Evolutionary conservation across 2,888 invertebrate genomes (phyloP).

Genomic region (Beris morrisii): DNA sequence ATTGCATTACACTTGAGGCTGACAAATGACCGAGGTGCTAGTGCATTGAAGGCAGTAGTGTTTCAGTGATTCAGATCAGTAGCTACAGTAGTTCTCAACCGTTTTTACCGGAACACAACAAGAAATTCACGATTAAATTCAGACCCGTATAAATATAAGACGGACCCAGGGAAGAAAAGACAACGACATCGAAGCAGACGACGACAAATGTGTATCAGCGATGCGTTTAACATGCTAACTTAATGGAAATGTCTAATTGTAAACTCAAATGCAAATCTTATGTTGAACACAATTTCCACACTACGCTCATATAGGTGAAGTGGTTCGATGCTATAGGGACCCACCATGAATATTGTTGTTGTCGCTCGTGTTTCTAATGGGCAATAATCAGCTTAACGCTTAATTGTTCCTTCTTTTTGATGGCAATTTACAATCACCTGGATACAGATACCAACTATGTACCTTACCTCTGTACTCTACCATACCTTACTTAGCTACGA

Average conservation of each 20-base stretch:
- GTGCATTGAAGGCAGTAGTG: neutral
- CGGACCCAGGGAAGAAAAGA: too few species aligned
- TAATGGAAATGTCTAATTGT: slow-evolving; percentile 45
- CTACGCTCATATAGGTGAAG: slow-evolving; percentile 29
- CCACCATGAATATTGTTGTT: slow-evolving; percentile 24
- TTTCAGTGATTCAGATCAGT: slow-evolving; percentile 15
- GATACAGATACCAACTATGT: neutral
- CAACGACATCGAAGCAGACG: neutral
- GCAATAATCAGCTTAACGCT: slow-evolving; percentile 22
- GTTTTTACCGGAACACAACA: neutral
- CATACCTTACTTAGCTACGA: too few species aligned
- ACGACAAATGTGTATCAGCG: slow-evolving; percentile 29
- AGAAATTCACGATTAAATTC: too few species aligned
- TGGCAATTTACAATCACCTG: slow-evolving; percentile 9
- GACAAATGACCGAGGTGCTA: slow-evolving; percentile 11
- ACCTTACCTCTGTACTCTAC: too few species aligned
- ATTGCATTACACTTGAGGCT: slow-evolving; percentile 23
- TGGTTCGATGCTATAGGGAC: neutral
- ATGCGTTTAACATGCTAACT: slow-evolving; percentile 43
- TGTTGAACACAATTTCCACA: slow-evolving; percentile 38
- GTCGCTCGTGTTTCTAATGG: slow-evolving; percentile 25
- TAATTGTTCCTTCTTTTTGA: slow-evolving; percentile 15
- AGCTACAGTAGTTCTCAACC: slow-evolving; percentile 11
- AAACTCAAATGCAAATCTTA: slow-evolving; percentile 43
- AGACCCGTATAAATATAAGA: too few species aligned